Evolutionary conservation across 2,888 invertebrate genomes (phyloP), one percentile per base, ranked within the genome.

Genomic region (Rambutsinella grinnellia): DNA sequence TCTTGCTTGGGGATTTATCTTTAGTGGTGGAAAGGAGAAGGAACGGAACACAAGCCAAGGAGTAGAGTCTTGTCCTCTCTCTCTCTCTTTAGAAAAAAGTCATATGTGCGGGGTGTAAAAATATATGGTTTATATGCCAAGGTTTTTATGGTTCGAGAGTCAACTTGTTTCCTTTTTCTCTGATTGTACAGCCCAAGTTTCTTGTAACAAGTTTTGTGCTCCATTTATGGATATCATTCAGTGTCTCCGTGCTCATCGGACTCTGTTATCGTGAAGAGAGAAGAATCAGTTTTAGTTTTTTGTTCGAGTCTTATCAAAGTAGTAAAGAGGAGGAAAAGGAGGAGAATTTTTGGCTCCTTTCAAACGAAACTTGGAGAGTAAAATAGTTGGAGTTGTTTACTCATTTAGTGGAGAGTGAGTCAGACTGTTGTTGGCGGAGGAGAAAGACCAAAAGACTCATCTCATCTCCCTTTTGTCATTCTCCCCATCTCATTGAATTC

Each of bases 1-100:
- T 61, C 67, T 74, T 67, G 74, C 74, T 74, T 26, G 61, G 74
- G 74, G 74, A 74, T 74, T 74, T 74, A 74, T 74, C 74, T 66
- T 74, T 56, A 53, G 54, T 60, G 54, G 56, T 56, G 66, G 47
- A 74, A 67, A 51, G 44, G 63, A 57, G 57, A 36, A 53, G 49
- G n/a, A 46, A 28, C 21, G 6, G 44, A 17, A 24, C 19, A 57
- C 27, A 21, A 56, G 24, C 36, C 46, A 47, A 63, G 46, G 66
- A 61, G 57, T 61, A 54, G 54, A 49, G 65, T 60, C 28, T 61
- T 56, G 58, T n/a, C n/a, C n/a, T 57, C 58, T 53, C 51, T 51
- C 51, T 17, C 17, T 62, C 26, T 26, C 10, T 49, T 49, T 17
- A 21, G n/a, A n/a, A n/a, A n/a, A n/a, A n/a, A n/a, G n/a, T n/a